phyloP scores from a whole-genome alignment of 2,888 invertebrate genomes.

The Endomychus coccineus region DNA sequence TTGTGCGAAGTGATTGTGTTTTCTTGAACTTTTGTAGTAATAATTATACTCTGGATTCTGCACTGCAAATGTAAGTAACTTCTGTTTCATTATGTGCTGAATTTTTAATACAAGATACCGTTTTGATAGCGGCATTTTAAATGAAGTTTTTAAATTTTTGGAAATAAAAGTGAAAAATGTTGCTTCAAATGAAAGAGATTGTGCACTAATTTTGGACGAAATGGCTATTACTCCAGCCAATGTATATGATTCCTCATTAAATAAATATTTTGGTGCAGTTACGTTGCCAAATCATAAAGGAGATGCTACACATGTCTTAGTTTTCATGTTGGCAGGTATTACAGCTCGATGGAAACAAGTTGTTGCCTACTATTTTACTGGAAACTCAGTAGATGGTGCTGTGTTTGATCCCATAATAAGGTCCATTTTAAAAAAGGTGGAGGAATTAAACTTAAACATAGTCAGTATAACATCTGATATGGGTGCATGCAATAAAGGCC shows the following conservation, averaged over 20 bases:
- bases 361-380: constrained; percentile 28
- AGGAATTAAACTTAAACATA: constrained; percentile 19
- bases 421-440: constrained; percentile 19
- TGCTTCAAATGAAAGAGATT: constrained; percentile 11
- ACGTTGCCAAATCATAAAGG: constrained; percentile 20
- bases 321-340: constrained; percentile 28
- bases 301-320: constrained; percentile 25
- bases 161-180: no score
- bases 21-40: no score
- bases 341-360: constrained; percentile 27
- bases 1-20: no score
- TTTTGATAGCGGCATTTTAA: no score
- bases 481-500: constrained; percentile 25
- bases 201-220: constrained; percentile 20
- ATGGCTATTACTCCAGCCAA: constrained; percentile 20
- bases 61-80: no score
- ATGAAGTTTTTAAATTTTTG: no score
- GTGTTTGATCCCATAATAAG: constrained; percentile 19
- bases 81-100: no score
- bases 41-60: no score
- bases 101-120: no score
- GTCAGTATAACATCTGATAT: constrained; percentile 26
- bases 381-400: constrained; percentile 22
- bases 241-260: constrained; percentile 16
- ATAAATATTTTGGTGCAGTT: constrained; percentile 23